These are phyloP conservation scores for Glandiceps talaboti DNA, from an alignment of 53 echinoderm and acorn worm species.

Conservation along the genomic window DNA sequence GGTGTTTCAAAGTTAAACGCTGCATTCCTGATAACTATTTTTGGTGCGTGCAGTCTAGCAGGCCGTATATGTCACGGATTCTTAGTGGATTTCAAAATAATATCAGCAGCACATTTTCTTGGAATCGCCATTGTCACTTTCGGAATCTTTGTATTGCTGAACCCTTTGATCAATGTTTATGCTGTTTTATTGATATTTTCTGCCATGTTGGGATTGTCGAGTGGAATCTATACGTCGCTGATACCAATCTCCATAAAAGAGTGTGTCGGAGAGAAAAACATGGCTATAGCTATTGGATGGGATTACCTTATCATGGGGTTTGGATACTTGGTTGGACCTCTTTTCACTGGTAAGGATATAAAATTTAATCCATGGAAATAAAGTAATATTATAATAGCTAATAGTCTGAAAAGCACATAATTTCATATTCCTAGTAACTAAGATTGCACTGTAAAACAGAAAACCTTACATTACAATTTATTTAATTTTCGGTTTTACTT, in stretches of 20 bases:
- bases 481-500: too few relatives aligned
- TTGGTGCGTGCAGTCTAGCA: conserved; percentile 13
- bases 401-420: too few relatives aligned
- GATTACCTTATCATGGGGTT: too few relatives aligned
- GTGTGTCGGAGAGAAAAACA: conserved; percentile 1
- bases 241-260: not conserved
- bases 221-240: conserved; percentile 4
- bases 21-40: conserved; percentile 11
- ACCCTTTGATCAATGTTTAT: conserved; percentile 1
- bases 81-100: conserved; percentile 1
- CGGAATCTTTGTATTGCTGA: conserved; percentile 2
- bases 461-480: conserved; percentile 14
- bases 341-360: too few relatives aligned
- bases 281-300: too few relatives aligned
- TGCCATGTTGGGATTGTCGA: conserved; percentile 9
- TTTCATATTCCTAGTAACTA: too few relatives aligned
- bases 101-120: conserved; percentile 4
- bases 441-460: too few relatives aligned
- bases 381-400: too few relatives aligned
- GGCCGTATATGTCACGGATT: conserved; percentile 12
- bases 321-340: too few relatives aligned
- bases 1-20: conserved; percentile 8
- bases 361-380: too few relatives aligned
- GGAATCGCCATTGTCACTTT: not conserved
- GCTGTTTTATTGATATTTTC: conserved; percentile 1